Conservation (phyloP, 2,888 invertebrate genomes). For the Seira sanloemensis region DNA sequence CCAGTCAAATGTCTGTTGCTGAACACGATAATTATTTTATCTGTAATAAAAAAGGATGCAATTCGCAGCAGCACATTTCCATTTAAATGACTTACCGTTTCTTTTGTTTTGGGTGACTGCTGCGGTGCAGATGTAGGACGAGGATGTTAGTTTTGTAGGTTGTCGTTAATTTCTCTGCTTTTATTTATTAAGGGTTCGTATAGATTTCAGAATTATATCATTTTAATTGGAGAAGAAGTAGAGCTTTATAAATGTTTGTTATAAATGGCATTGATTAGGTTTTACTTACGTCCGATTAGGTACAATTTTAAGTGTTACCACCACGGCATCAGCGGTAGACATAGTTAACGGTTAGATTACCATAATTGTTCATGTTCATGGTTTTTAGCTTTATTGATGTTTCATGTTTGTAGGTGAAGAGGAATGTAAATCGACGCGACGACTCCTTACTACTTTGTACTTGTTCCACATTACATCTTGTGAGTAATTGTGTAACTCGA, state of each 20-base stretch:
- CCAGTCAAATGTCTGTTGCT: no score
- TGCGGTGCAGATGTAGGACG: conserved; percentile 36
- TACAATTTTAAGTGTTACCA: background rate
- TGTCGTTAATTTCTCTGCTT: background rate
- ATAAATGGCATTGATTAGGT: background rate
- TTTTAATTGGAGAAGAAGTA: background rate
- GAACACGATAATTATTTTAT: no score
- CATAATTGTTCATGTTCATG: background rate
- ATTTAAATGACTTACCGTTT: conserved; percentile 28
- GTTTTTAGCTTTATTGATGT: background rate
- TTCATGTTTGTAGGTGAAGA: background rate
- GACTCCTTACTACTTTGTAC: no score
- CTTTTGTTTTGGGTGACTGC: background rate
- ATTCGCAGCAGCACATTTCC: conserved; percentile 16
- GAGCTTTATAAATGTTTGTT: background rate
- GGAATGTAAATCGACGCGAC: no score
- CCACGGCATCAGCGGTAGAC: background rate
- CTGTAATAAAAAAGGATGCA: no score
- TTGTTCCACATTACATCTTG: no score
- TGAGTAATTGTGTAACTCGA: no score
- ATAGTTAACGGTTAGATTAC: conserved; percentile 9
- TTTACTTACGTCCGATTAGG: background rate
- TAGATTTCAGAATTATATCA: background rate
- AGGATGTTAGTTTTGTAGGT: conserved; percentile 26
- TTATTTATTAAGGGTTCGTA: background rate